Percentiles rank a stretch among this genome's conserved stretches.
Evolutionary conservation across 2,113 vertebrate species (phyloP).

Genomic region (Zosterops japonicus): DNA sequence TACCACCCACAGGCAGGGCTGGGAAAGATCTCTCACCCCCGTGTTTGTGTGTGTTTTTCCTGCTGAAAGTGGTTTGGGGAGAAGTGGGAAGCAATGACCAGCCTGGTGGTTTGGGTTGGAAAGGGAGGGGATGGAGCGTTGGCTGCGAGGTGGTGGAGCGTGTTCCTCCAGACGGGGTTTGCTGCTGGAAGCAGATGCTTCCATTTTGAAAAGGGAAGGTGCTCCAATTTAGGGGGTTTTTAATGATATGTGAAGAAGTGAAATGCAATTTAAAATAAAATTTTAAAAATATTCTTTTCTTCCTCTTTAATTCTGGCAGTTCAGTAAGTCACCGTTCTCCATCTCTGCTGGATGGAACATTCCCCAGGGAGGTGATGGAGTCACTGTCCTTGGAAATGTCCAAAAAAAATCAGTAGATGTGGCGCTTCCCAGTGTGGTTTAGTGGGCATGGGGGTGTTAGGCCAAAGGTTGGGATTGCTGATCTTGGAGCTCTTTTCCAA

Average conservation of each 20-base stretch:
- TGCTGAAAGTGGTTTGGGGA: slow-evolving; percentile 30
- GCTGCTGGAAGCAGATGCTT: background rate
- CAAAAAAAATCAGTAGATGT: background rate
- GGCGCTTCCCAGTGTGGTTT: background rate
- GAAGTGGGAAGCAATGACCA: slow-evolving; percentile 6
- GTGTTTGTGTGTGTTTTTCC: background rate
- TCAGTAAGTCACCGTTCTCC: background rate
- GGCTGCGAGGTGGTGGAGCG: background rate
- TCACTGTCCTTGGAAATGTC: background rate
- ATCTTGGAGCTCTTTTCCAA: background rate
- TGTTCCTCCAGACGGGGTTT: background rate
- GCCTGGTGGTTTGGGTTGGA: slow-evolving; percentile 35
- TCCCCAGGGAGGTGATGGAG: background rate
- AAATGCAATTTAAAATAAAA: background rate
- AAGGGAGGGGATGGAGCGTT: background rate
- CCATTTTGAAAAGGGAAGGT: background rate
- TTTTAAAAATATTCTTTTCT: background rate
- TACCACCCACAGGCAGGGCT: slow-evolving; percentile 47
- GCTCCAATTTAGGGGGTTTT: background rate
- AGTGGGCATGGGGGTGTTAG: background rate
- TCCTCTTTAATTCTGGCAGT: background rate
- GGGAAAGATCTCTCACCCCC: background rate
- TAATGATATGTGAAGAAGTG: accelerated
- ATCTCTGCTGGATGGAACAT: background rate
- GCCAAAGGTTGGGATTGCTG: background rate